Evolutionary conservation across 2,888 invertebrate species (phyloP).

Genomic region (Mellilla xanthometata): DNA sequence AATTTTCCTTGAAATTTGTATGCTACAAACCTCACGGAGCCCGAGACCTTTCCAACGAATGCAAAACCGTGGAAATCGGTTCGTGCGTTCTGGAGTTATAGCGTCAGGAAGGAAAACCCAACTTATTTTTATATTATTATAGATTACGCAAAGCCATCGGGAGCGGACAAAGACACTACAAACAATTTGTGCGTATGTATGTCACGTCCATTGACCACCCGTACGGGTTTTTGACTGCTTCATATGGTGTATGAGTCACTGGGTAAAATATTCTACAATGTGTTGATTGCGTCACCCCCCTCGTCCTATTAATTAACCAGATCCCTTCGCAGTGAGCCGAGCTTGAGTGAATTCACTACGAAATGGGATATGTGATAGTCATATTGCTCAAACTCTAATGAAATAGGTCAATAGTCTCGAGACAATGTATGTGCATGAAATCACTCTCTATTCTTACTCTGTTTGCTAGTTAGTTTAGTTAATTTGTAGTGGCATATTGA

Average conservation of each 20-base stretch:
- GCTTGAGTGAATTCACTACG: constrained; percentile 19
- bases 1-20: too few relatives aligned
- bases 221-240: constrained; percentile 37
- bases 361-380: constrained; percentile 20
- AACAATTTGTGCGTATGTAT: constrained; percentile 27
- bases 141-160: constrained; percentile 1
- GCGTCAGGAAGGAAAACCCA: too few relatives aligned
- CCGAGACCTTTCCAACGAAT: too few relatives aligned
- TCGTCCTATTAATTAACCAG: constrained; percentile 31
- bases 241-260: constrained; percentile 42
- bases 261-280: constrained; percentile 26
- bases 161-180: constrained; percentile 20
- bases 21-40: too few relatives aligned
- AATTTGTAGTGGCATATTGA: too few relatives aligned
- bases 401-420: constrained; percentile 19
- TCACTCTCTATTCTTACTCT: too few relatives aligned
- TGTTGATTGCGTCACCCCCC: constrained; percentile 38
- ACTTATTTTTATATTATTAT: too few relatives aligned
- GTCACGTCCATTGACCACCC: constrained; percentile 37
- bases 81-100: too few relatives aligned
- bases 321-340: constrained; percentile 31
- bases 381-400: constrained; percentile 23
- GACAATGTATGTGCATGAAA: not conserved
- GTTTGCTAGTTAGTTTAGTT: too few relatives aligned
- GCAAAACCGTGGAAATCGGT: too few relatives aligned